Percentiles rank a stretch among this genome's conserved stretches.
Evolutionary conservation across 64 coral and sea anemone species (phyloP).

Genomic region (Trachythela sp.): DNA sequence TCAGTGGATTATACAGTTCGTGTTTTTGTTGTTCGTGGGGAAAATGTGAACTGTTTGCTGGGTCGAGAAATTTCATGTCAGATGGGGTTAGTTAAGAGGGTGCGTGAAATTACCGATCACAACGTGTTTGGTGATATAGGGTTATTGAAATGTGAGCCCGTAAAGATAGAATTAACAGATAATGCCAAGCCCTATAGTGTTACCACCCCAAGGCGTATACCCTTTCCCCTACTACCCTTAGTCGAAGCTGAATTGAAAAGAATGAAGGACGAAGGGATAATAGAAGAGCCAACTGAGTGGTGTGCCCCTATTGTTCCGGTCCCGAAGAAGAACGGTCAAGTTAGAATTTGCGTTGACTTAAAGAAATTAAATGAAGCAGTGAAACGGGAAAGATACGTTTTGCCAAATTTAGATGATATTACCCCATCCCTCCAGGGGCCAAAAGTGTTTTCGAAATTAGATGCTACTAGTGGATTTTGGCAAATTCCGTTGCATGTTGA

Average conservation of each 20-base stretch:
- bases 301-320: conserved; percentile 40
- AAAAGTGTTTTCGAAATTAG: too few relatives aligned
- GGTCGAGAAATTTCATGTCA: neutral
- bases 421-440: neutral
- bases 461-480: too few relatives aligned
- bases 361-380: conserved; percentile 36
- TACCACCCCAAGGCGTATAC: conserved; percentile 30
- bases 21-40: neutral
- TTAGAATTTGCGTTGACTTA: conserved; percentile 48
- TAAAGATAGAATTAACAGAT: neutral
- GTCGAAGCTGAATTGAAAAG: conserved; percentile 43
- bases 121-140: conserved; percentile 19
- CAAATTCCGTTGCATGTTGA: conserved; percentile 22
- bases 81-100: conserved; percentile 8
- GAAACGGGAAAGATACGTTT: conserved; percentile 30
- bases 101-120: neutral
- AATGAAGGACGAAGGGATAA: conserved; percentile 28
- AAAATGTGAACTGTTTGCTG: conserved; percentile 12
- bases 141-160: conserved; percentile 10
- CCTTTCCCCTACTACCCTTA: conserved; percentile 34
- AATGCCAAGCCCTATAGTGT: conserved; percentile 30
- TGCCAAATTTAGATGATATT: conserved; percentile 9
- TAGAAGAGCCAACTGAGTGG: conserved; percentile 49
- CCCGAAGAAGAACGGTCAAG: conserved; percentile 37
- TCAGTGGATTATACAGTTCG: neutral